These are phyloP conservation scores for Emydoidea blandingii DNA, from an alignment of 2,797 vertebrate genomes.

Conservation along the genomic window DNA sequence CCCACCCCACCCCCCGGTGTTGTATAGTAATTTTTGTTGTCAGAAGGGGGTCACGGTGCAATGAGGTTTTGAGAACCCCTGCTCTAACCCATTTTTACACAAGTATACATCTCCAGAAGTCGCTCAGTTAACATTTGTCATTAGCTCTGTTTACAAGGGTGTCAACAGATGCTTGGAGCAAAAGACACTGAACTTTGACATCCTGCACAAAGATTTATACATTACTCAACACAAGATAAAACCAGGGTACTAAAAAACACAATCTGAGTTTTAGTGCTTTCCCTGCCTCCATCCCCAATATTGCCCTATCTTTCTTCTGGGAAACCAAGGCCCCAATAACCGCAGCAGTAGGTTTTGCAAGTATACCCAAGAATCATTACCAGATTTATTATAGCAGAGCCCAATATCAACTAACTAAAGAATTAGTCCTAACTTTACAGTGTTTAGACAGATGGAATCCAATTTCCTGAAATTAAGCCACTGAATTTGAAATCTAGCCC, in stretches of 20 bases:
- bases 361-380: slow-evolving; percentile 13
- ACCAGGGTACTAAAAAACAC: slow-evolving; percentile 1
- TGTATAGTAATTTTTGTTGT: too few relatives aligned
- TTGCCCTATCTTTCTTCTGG: accelerated
- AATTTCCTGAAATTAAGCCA: slow-evolving; percentile 36
- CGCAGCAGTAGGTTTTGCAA: background rate
- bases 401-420: slow-evolving; percentile 41
- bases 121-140: slow-evolving; percentile 71
- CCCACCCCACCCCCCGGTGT: too few relatives aligned
- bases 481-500: slow-evolving; percentile 30
- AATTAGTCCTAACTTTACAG: slow-evolving; percentile 12
- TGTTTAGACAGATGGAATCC: slow-evolving; percentile 50
- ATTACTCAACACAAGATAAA: slow-evolving; percentile 60
- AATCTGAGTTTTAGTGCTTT: background rate
- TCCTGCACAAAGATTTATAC: slow-evolving; percentile 54
- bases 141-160: slow-evolving; percentile 54
- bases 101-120: background rate
- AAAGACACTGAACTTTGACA: slow-evolving; percentile 55
- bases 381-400: slow-evolving; percentile 36
- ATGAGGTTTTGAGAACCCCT: slow-evolving; percentile 27
- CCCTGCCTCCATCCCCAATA: background rate
- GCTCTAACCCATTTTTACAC: slow-evolving; percentile 49
- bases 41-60: too few relatives aligned
- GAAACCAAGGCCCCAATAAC: background rate
- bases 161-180: slow-evolving; percentile 62